A percentile compares a stretch with the other conserved stretches of the same genome.
These are phyloP conservation scores for Amblyjoppa fuscipennis DNA, from an alignment of 2,888 invertebrate genomes.

Conservation along the genomic window DNA sequence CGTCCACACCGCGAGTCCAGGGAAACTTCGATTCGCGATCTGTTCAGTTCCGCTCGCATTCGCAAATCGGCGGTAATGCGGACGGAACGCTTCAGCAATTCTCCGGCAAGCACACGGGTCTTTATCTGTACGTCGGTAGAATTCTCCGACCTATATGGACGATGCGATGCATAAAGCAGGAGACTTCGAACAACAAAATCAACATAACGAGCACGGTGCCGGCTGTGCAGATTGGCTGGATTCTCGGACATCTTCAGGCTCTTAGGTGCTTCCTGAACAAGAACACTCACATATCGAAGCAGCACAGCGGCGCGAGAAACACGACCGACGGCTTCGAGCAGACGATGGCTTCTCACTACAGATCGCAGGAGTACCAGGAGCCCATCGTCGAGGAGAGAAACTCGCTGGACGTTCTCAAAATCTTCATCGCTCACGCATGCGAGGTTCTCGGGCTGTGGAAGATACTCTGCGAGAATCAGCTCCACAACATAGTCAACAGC, in stretches of 20 bases:
- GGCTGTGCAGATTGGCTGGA: conserved; percentile 85
- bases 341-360: conserved; percentile 75
- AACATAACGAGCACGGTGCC: conserved; percentile 81
- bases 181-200: conserved; percentile 76
- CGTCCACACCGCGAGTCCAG: conserved; percentile 81
- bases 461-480: conserved; percentile 96
- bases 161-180: conserved; percentile 90
- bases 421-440: conserved; percentile 91
- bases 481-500: conserved; percentile 91
- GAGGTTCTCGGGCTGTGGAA: conserved; percentile 98
- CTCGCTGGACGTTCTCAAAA: conserved; percentile 91
- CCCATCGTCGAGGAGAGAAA: conserved; percentile 89
- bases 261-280: conserved; percentile 91
- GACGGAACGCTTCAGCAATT: conserved; percentile 83
- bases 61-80: conserved; percentile 73
- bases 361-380: conserved; percentile 75
- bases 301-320: conserved; percentile 75
- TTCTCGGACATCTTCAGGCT: conserved; percentile 91
- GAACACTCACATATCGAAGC: conserved; percentile 87
- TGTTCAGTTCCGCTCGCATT: conserved; percentile 68
- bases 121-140: conserved; percentile 96
- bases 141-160: conserved; percentile 96
- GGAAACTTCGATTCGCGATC: conserved; percentile 73
- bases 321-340: conserved; percentile 80
- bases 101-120: conserved; percentile 96